Percentiles rank a stretch among this genome's conserved stretches.
These are phyloP conservation scores for Proales similis DNA, from an alignment of 1,140 invertebrate species.

Conservation along the genomic window DNA sequence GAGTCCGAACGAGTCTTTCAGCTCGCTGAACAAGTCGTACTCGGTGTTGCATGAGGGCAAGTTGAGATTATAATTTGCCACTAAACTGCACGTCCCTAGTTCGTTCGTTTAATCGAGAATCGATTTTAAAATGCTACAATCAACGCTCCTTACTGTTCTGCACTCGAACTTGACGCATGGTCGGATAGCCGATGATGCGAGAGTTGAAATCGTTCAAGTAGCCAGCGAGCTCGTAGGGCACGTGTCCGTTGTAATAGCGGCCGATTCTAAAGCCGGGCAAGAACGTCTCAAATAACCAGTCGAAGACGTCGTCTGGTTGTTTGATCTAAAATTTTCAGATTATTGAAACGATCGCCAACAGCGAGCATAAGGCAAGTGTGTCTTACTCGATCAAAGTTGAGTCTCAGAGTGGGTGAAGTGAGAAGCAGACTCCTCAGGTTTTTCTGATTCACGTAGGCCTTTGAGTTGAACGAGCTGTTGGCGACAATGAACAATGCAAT, in stretches of 20 bases:
- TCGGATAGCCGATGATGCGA: slow-evolving; percentile 60
- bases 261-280: not conserved
- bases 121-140: not conserved
- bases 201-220: slow-evolving; percentile 61
- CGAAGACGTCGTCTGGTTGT: not conserved
- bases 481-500: slow-evolving; percentile 54
- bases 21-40: slow-evolving; percentile 4
- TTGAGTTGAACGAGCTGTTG: no score
- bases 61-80: no score
- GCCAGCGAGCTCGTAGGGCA: slow-evolving; percentile 42
- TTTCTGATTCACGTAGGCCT: no score
- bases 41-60: not conserved
- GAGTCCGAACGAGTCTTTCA: not conserved
- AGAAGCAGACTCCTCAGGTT: no score
- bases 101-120: not conserved
- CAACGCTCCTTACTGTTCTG: no score
- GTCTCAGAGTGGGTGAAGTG: no score
- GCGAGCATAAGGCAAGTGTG: no score
- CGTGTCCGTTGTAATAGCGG: not conserved
- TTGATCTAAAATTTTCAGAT: no score
- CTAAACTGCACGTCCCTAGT: no score
- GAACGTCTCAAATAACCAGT: not conserved
- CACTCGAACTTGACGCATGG: slow-evolving; percentile 59
- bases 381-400: no score
- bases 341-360: no score